These are phyloP conservation scores for Fratercula arctica DNA, from an alignment of 2,797 vertebrate species.

Conservation along the genomic window DNA sequence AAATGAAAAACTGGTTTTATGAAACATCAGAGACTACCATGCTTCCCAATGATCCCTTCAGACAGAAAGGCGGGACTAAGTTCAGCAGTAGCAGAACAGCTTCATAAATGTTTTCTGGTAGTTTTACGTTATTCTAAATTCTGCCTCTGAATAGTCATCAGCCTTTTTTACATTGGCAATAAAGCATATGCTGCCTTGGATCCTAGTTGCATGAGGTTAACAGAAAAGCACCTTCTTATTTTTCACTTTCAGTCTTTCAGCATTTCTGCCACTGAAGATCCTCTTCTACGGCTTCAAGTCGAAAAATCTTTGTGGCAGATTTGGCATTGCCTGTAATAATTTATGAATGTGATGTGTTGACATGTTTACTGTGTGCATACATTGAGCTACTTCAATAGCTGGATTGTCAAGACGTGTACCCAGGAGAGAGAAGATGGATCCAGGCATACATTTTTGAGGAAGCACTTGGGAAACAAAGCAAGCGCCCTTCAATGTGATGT, in stretches of 20 bases:
- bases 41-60: neutral
- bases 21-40: neutral
- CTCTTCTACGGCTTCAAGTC: neutral
- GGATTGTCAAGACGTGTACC: slow-evolving; percentile 9
- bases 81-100: neutral
- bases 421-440: slow-evolving; percentile 35
- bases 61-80: neutral
- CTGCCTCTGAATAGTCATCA: neutral
- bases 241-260: slow-evolving; percentile 23
- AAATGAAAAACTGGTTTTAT: neutral
- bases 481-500: neutral
- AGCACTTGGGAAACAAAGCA: slow-evolving; percentile 37
- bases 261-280: slow-evolving; percentile 44
- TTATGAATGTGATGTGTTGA: slow-evolving; percentile 51
- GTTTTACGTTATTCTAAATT: neutral
- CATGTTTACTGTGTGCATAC: slow-evolving; percentile 53
- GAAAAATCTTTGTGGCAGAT: slow-evolving; percentile 53
- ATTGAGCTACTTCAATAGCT: slow-evolving; percentile 46
- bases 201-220: neutral
- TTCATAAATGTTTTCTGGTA: neutral
- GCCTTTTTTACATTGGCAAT: neutral
- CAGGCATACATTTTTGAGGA: slow-evolving; percentile 29
- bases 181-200: neutral
- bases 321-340: slow-evolving; percentile 58
- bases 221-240: neutral